Evolutionary conservation across 2,113 vertebrate species (phyloP), one percentile per base, ranked within the genome.

Genomic region (Nerophis lumbriciformis): DNA sequence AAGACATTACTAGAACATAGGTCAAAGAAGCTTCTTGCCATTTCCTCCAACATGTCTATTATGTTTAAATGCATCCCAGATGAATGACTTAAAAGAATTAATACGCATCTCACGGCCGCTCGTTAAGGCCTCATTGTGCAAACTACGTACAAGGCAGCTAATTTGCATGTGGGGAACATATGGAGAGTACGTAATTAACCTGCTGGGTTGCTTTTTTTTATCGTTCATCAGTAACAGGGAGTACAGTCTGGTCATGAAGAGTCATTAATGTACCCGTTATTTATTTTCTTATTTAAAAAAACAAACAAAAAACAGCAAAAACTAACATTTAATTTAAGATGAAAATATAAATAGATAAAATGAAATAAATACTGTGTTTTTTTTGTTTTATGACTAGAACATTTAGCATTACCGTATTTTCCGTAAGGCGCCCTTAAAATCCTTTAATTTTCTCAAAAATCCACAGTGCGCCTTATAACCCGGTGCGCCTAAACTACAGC

Each of bases 121-220:
- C 74, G 79, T 85, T 83, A 82, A 80, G 66, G 64, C 68, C 71
- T 84, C 62, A 79, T 66, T 77, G 72, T 79, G 53, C 45, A 51
- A 74, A 73, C 16, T 50, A 39, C 5, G 44, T 50, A 37, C 48
- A 10, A 67, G 53, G 71, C 36, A 63, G 71, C 71, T 86, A 60
- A 88, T 87, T 80, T 86, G 80, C 83, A 83, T 84, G 66, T 72
- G 73, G 48, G 57, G 76, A 78, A 76, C 62, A 69, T 76, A 75
- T 48, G 51, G 63, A 78, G 77, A 62, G 63, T 19, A 52, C 64
- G 71, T 82, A 83, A 88, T 87, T 80, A 83, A 78, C 72, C 83
- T 83, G 72, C 66, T 68, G 83, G 81, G 85, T 68, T 53, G 14
- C 70, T 72, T 74, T 69, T 81, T 86, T 82, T 73, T 74, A 88